Evolutionary conservation across 2,797 vertebrate species (phyloP).

Genomic region (Scleropages formosus): DNA sequence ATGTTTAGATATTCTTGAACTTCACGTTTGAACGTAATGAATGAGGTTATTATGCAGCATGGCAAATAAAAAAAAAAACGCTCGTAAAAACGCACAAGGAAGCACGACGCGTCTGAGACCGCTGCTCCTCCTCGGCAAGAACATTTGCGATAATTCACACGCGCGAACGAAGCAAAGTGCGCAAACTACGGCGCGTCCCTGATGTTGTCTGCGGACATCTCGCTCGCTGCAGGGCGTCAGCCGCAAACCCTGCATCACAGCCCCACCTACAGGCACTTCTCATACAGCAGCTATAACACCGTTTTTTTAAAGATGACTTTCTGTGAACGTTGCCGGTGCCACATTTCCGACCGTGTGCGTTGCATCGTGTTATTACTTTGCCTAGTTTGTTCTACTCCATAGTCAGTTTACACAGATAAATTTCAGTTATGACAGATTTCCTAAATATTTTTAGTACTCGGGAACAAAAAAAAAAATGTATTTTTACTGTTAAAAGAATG

Average conservation of each 20-base stretch:
- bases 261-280: slow-evolving; percentile 70
- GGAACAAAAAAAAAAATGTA: too few species aligned
- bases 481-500: too few species aligned
- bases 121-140: neutral
- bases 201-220: slow-evolving; percentile 12
- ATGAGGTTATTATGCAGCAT: too few species aligned
- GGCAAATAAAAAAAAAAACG: too few species aligned
- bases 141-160: neutral
- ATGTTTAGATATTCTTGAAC: too few species aligned
- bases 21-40: too few species aligned
- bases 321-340: too few species aligned
- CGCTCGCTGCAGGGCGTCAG: slow-evolving; percentile 24
- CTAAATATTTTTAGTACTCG: too few species aligned
- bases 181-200: neutral
- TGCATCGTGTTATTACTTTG: too few species aligned
- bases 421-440: too few species aligned
- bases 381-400: neutral
- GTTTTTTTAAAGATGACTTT: neutral
- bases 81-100: too few species aligned
- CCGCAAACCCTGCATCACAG: slow-evolving; percentile 72
- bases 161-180: neutral
- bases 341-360: too few species aligned
- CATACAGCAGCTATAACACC: slow-evolving; percentile 33
- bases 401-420: neutral
- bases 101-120: neutral